A percentile compares a stretch with the other conserved stretches of the same genome.
Evolutionary conservation across 2,113 vertebrate genomes (phyloP).

Genomic region (Fregata magnificens): DNA sequence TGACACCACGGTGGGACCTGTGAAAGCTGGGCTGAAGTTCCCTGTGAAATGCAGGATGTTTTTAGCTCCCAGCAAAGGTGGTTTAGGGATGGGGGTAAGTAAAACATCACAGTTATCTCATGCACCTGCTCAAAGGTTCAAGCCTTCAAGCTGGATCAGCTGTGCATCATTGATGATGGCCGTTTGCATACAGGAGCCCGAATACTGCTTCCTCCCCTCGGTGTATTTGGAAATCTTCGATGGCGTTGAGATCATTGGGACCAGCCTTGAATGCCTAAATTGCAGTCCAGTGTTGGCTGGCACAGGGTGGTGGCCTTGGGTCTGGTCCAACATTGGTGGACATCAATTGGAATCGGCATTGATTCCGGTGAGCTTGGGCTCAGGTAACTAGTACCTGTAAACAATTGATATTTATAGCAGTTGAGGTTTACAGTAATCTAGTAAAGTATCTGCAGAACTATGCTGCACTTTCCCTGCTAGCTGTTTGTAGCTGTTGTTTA

Average conservation of each 20-base stretch:
- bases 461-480: constrained; percentile 11
- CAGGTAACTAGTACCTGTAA: neutral
- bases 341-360: neutral
- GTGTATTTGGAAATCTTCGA: neutral
- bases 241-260: neutral
- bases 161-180: neutral
- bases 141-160: neutral
- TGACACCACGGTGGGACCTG: rapidly evolving
- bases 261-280: neutral
- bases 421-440: constrained; percentile 39
- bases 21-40: neutral
- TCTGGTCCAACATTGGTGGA: neutral
- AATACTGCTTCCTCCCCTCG: neutral
- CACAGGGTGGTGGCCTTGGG: neutral
- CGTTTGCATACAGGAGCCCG: rapidly evolving
- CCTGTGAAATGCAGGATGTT: neutral
- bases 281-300: neutral
- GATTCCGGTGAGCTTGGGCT: neutral
- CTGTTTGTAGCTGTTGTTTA: constrained; percentile 11
- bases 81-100: neutral
- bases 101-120: neutral
- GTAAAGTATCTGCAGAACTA: constrained; percentile 13
- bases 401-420: neutral
- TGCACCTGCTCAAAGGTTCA: neutral
- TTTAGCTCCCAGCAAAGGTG: neutral